Evolutionary conservation across 1,140 invertebrate genomes (phyloP).

Genomic region (Psilanteris sp.): DNA sequence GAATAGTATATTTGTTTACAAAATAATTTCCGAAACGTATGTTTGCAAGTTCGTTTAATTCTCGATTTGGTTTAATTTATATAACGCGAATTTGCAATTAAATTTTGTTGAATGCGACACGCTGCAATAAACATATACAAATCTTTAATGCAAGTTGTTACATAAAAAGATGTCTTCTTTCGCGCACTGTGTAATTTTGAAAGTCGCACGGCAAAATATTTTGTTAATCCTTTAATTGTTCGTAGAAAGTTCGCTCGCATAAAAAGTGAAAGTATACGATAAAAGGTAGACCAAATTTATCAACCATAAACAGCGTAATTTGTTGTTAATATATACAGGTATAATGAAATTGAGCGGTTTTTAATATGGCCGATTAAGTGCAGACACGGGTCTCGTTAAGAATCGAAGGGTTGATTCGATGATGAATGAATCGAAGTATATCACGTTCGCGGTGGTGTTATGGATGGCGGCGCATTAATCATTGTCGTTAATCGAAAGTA

Average conservation of each 20-base stretch:
- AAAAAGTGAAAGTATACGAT: conserved; percentile 44
- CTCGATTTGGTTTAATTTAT: no score
- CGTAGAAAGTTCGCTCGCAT: conserved; percentile 31
- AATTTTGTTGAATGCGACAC: no score
- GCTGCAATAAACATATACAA: no score
- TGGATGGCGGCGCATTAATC: conserved; percentile 30
- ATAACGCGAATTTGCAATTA: no score
- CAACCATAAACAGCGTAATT: not conserved
- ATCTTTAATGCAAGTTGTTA: conserved; percentile 17
- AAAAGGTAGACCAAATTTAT: conserved; percentile 15
- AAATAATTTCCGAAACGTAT: no score
- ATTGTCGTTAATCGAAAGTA: conserved; percentile 32
- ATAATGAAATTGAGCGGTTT: not conserved
- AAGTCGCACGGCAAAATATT: conserved; percentile 29
- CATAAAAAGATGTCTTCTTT: conserved; percentile 18
- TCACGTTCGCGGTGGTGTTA: conserved; percentile 1
- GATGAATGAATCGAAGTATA: conserved; percentile 7
- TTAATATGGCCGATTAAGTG: conserved; percentile 3
- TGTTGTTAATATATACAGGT: conserved; percentile 14
- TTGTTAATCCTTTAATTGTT: conserved; percentile 52
- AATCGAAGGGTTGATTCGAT: conserved; percentile 13
- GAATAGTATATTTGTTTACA: no score
- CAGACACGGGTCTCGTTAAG: not conserved
- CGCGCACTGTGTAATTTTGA: conserved; percentile 23
- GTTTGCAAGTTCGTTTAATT: no score